These are phyloP conservation scores for Drosophila eugracilis DNA, from an alignment of 1,140 invertebrate species.

Conservation along the genomic window DNA sequence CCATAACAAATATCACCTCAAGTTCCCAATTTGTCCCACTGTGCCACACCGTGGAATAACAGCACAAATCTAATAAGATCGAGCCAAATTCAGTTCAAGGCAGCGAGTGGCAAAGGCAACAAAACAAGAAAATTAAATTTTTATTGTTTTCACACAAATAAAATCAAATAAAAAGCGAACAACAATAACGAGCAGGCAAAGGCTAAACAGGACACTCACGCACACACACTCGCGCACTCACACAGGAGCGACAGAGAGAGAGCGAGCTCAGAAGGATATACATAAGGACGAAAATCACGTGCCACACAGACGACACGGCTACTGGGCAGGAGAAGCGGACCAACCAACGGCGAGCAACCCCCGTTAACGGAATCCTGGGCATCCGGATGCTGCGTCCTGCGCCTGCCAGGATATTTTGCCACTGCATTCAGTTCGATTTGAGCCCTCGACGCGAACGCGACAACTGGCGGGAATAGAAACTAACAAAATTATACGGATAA, in stretches of 20 bases:
- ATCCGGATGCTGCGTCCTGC: conserved; percentile 39
- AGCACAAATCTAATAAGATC: conserved; percentile 19
- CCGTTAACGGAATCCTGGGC: conserved; percentile 34
- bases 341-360: conserved; percentile 84
- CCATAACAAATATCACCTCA: too few species aligned
- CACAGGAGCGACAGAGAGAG: conserved; percentile 2
- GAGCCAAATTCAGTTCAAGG: conserved; percentile 60
- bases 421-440: conserved; percentile 66
- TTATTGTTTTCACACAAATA: conserved; percentile 84
- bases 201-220: conserved; percentile 57
- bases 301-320: conserved; percentile 52
- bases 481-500: conserved; percentile 10
- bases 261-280: conserved; percentile 24
- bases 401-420: conserved; percentile 28
- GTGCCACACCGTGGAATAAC: conserved; percentile 36
- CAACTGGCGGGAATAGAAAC: conserved; percentile 21
- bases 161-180: conserved; percentile 83
- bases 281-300: conserved; percentile 67
- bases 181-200: conserved; percentile 72
- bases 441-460: conserved; percentile 78
- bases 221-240: not conserved
- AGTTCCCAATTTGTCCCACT: conserved; percentile 7
- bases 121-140: conserved; percentile 85
- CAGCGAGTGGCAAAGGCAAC: conserved; percentile 53
- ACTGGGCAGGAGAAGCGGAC: conserved; percentile 81